Percentiles rank a stretch among this genome's conserved stretches.
Conservation (phyloP, 2,888 invertebrate genomes). For the Beris chalybata region DNA sequence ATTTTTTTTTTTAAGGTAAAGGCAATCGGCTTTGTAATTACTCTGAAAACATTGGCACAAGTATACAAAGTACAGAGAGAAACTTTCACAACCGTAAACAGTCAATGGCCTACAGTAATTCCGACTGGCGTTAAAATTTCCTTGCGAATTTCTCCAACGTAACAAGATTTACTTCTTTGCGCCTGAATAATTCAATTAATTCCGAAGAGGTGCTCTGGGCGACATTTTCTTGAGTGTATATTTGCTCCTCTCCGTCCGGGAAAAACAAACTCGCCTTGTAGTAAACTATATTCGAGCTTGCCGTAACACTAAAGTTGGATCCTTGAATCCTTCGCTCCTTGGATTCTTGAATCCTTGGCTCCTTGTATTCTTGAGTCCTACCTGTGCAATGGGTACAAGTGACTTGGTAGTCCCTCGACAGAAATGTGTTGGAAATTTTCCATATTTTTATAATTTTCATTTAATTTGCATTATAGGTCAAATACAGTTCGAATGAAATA, state of each 20-base stretch:
- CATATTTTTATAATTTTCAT: constrained; percentile 2
- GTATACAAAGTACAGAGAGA: not conserved
- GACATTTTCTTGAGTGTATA: constrained; percentile 16
- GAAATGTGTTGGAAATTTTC: too few species aligned
- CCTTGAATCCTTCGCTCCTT: too few species aligned
- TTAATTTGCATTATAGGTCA: constrained; percentile 21
- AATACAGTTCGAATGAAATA: constrained; percentile 15
- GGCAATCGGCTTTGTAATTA: not conserved
- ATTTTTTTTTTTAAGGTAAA: too few species aligned
- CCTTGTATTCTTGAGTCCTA: too few species aligned
- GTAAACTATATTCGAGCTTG: too few species aligned
- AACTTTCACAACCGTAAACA: constrained; percentile 19
- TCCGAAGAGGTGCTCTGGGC: constrained; percentile 25
- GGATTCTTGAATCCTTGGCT: too few species aligned
- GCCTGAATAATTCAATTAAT: constrained; percentile 42
- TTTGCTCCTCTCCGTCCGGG: not conserved
- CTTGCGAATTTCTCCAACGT: constrained; percentile 24
- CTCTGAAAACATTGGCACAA: not conserved
- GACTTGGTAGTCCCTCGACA: too few species aligned
- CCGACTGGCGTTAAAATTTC: not conserved
- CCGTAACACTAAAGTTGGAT: too few species aligned
- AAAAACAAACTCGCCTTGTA: too few species aligned
- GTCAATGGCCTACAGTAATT: constrained; percentile 23
- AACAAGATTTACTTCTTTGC: constrained; percentile 41
- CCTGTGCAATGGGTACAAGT: too few species aligned